Conservation (phyloP, 2,113 vertebrate genomes). For the Prolemur simus region DNA sequence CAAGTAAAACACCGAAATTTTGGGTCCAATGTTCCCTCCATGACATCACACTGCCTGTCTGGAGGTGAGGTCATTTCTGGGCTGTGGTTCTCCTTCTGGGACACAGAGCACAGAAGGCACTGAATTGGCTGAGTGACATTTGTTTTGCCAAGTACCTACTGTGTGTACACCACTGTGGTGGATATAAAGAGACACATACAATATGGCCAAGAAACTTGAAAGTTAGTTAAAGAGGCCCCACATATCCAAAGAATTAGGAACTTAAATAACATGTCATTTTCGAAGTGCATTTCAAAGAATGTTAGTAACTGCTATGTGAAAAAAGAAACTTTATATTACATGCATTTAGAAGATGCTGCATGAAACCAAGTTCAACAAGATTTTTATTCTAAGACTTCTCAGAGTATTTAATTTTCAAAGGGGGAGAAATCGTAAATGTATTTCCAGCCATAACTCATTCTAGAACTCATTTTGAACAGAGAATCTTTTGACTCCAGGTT, state of each 20-base stretch:
- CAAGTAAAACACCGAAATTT: background rate
- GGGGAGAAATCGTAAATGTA: background rate
- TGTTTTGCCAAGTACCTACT: background rate
- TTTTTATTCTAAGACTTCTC: background rate
- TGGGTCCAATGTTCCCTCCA: background rate
- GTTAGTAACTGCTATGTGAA: background rate
- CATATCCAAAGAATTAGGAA: background rate
- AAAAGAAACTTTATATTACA: constrained; percentile 9
- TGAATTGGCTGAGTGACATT: background rate
- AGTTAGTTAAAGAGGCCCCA: background rate
- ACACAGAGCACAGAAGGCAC: background rate
- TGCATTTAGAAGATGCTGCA: background rate
- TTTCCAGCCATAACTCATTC: constrained; percentile 27
- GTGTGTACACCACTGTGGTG: background rate
- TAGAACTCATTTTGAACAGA: background rate
- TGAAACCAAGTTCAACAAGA: background rate
- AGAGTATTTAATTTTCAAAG: constrained; percentile 14
- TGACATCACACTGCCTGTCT: background rate
- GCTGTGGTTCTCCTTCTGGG: background rate
- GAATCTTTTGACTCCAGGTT: background rate
- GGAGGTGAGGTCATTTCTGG: background rate
- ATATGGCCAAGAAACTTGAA: background rate
- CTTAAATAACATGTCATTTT: background rate
- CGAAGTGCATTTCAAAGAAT: background rate
- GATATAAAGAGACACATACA: background rate